Evolutionary conservation across 2,797 vertebrate species (phyloP).

Genomic region (Sorex maritimensis): DNA sequence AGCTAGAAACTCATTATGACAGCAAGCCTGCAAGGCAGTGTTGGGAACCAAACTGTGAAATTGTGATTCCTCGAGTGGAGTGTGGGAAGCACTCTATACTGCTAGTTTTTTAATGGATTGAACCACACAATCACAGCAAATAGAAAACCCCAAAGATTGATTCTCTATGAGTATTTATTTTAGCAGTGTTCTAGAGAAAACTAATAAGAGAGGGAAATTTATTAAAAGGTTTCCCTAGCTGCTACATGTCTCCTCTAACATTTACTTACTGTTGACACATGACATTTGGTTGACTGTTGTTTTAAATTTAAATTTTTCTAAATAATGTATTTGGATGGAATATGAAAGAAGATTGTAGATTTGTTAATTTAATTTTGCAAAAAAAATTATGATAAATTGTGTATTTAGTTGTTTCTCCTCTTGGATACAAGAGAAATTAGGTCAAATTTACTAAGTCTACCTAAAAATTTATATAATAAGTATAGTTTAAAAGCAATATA

Average conservation of each 20-base stretch:
- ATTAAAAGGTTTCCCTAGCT: slow-evolving; percentile 56
- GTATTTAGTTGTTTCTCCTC: not conserved
- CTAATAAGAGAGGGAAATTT: slow-evolving; percentile 75
- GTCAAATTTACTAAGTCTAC: not conserved
- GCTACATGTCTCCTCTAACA: slow-evolving; percentile 1
- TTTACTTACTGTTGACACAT: slow-evolving; percentile 46
- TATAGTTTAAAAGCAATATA: not conserved
- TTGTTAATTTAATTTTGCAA: slow-evolving; percentile 2
- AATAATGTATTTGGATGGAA: slow-evolving; percentile 33
- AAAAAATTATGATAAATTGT: slow-evolving; percentile 38
- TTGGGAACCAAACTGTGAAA: slow-evolving; percentile 89
- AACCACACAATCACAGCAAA: slow-evolving; percentile 76
- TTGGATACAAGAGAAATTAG: not conserved
- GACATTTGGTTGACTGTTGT: slow-evolving; percentile 35
- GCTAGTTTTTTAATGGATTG: slow-evolving; percentile 77
- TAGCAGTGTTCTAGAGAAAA: slow-evolving; percentile 74
- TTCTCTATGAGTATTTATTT: slow-evolving; percentile 64
- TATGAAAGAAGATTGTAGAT: not conserved
- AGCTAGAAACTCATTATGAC: slow-evolving; percentile 86
- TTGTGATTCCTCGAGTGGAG: slow-evolving; percentile 83
- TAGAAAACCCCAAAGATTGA: slow-evolving; percentile 69
- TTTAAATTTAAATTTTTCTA: slow-evolving; percentile 38
- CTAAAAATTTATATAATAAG: slow-evolving; percentile 22
- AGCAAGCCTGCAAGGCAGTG: slow-evolving; percentile 81
- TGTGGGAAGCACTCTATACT: not conserved